Base-by-base conservation (phyloP, 2,888 invertebrate species). In the Sesia apiformis region DNA sequence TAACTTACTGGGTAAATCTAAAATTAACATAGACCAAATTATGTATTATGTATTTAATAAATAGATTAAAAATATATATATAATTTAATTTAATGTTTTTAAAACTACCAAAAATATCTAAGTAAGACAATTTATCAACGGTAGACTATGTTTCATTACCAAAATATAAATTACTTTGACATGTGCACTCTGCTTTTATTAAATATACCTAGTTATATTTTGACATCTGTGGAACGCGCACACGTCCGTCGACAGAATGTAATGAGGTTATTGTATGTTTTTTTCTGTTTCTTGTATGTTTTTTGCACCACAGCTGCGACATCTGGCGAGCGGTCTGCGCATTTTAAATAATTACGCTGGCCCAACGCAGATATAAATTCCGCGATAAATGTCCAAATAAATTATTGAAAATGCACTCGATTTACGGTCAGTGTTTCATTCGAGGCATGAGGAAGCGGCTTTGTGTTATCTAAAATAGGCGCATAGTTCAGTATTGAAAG, bases 271-370 rank as follows among this genome's bases (percentile, higher is more conserved):
- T 50, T 50, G 50, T 39, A 50, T 50, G 23, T 38, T 50, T 50
- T n/a, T 50, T 50, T 38, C 50, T 50, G 50, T 56, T 55, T 66
- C 63, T 61, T 66, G 66, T 74, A 66, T 66, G 64, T 70, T 67
- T 68, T 68, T 67, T 64, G 58, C 53, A 53, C n/a, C 39, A 68
- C 66, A 63, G 62, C 64, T 51, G 62, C 64, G 67, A 63, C 76
- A 76, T 72, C 66, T 72, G 74, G 78, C 65, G 58, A 61, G 66
- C 76, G 75, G 64, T 55, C 62, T 64, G 66, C 61, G 64, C 69
- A 68, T 71, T 78, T 76, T 74, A 70, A 78, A 74, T 74, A 74
- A 72, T 74, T 68, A 66, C 62, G 52, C 55, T 6, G 52, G 53
- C 7, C 7, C 53, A 51, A 55, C 56, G 49, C 51, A 54, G 53